Evolutionary conservation across 2,113 vertebrate species (phyloP).

Genomic region (Nanger granti): DNA sequence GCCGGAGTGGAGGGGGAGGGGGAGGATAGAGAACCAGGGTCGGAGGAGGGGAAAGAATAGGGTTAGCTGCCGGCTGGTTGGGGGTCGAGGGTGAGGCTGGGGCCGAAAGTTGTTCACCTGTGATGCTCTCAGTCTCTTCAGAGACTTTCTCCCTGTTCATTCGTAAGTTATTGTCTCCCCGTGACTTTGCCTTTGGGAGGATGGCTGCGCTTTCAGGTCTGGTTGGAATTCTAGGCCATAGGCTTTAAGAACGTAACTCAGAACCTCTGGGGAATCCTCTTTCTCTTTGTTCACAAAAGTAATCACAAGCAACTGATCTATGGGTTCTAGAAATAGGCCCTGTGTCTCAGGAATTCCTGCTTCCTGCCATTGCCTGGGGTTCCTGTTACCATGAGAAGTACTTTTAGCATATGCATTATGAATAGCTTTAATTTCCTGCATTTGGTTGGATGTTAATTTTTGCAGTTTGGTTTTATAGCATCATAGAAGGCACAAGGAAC

Average conservation of each 20-base stretch:
- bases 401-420: background rate
- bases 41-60: too few species aligned
- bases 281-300: conserved; percentile 30
- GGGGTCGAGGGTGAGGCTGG: too few species aligned
- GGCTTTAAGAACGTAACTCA: background rate
- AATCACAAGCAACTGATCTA: background rate
- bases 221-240: background rate
- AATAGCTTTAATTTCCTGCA: conserved; percentile 46
- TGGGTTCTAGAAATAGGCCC: conserved; percentile 16
- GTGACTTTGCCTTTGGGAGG: background rate
- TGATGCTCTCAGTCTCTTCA: background rate
- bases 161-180: background rate
- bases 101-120: background rate
- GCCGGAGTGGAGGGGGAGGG: too few species aligned
- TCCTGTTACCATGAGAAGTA: conserved; percentile 41
- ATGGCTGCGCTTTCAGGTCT: background rate
- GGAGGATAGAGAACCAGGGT: too few species aligned
- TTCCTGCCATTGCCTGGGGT: conserved; percentile 54
- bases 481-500: background rate
- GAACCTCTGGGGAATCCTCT: conserved; percentile 31
- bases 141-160: background rate
- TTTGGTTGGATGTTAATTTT: conserved; percentile 3
- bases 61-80: too few species aligned
- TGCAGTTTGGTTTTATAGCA: background rate
- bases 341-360: conserved; percentile 57